These are phyloP conservation scores for Bathynomus jamesi DNA, from an alignment of 1,140 invertebrate genomes.

Conservation along the genomic window DNA sequence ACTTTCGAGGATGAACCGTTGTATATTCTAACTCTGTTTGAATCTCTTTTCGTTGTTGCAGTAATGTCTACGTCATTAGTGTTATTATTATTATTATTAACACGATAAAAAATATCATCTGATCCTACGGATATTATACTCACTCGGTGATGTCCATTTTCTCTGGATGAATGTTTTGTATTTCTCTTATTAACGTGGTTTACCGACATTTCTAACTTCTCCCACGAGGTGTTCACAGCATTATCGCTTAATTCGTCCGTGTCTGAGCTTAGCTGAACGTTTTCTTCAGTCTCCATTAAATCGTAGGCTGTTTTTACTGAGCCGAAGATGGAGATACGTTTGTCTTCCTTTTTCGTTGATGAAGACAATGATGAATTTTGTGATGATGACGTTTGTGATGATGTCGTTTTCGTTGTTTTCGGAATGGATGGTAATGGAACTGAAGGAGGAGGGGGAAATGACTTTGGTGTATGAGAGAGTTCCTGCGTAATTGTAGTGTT, in stretches of 20 bases:
- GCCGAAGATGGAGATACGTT: constrained; percentile 16
- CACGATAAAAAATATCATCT: not conserved
- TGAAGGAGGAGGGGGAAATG: constrained; percentile 15
- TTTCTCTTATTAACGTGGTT: not conserved
- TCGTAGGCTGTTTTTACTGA: constrained; percentile 13
- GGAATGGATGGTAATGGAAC: constrained; percentile 6
- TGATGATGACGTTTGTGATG: not conserved
- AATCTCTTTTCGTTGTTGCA: not conserved
- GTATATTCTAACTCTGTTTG: not conserved
- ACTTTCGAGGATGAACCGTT: not conserved
- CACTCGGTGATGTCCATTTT: not conserved
- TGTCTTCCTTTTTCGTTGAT: constrained; percentile 6
- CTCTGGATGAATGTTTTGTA: not conserved
- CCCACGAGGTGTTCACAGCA: constrained; percentile 18
- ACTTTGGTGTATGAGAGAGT: not conserved
- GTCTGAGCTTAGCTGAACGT: constrained; percentile 15
- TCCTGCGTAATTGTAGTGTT: constrained; percentile 29
- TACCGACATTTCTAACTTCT: not conserved
- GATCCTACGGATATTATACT: not conserved
- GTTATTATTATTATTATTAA: not conserved
- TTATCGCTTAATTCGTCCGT: constrained; percentile 35
- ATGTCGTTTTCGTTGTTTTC: not conserved
- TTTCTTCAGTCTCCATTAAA: not conserved
- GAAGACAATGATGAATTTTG: constrained; percentile 19
- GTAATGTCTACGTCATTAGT: not conserved